Evolutionary conservation across 2,797 vertebrate genomes (phyloP), one percentile per base, ranked within the genome.

Genomic region (Emydoidea blandingii): DNA sequence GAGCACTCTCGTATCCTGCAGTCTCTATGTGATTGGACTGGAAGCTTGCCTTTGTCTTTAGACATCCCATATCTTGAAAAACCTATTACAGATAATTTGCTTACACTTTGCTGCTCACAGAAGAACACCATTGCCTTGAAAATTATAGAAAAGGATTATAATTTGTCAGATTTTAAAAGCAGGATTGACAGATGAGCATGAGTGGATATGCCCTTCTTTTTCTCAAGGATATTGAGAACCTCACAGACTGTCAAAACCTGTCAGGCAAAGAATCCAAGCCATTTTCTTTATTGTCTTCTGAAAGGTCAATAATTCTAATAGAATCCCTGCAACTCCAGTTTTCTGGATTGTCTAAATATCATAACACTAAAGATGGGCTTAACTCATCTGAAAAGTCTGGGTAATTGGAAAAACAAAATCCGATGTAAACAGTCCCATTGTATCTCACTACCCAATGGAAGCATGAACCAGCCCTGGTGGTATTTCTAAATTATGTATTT

Each of bases 171-270:
- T 81, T 92, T 94, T 81, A 94, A 92, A 86, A 83, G n/a, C 41
- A 94, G 12, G 59, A 76, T 89, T 91, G 6, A 31, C 72, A 89
- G 83, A 96, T 86, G 88, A 92, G 18, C 83, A 95, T 37, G 87
- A 88, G 41, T 92, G 91, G 94, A 97, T 87, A 95, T 12, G 12
- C 89, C 52, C 65, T 89, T 56, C 44, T 79, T 91, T 93, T 92
- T 94, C 89, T 96, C 80, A 96, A 94, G 92, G 89, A 90, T 79
- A 81, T 10, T 0, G 2, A 94, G 85, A 93, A 89, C 85, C 96
- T 91, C 85, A 96, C 27, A 86, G 56, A 21, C 27, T 74, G 94
- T 83, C 91, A 93, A 88, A 96, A 59, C 27, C 23, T 87, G 50
- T 89, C 92, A 93, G 56, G 83, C 89, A 78, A 94, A 89, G 56